phyloP scores from a whole-genome alignment of 2,797 vertebrate species.

The Spheniscus humboldti region DNA sequence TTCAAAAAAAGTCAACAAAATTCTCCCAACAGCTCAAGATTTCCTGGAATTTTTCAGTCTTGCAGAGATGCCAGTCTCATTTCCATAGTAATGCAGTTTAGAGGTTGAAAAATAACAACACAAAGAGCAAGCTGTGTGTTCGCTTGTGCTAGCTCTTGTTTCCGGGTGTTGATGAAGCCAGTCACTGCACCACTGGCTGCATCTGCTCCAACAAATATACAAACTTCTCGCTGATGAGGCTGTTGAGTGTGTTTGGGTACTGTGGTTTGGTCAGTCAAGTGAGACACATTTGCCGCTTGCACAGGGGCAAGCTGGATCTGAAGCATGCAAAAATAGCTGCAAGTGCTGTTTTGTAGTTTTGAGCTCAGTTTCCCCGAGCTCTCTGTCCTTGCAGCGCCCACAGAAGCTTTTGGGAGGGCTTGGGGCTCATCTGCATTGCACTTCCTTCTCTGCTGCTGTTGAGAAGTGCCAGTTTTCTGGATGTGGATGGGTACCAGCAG shows the following conservation, averaged over 20 bases:
- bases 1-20: neutral
- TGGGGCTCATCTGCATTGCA: neutral
- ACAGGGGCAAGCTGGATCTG: neutral
- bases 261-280: neutral
- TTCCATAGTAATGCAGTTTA: neutral
- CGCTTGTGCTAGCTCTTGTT: fast-evolving
- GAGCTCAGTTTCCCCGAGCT: neutral
- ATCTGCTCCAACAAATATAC: neutral
- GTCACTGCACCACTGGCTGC: neutral
- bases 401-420: neutral
- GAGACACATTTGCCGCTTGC: neutral
- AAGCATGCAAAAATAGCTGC: neutral
- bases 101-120: neutral
- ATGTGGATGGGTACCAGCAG: neutral
- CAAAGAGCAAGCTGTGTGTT: neutral
- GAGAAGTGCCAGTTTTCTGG: neutral
- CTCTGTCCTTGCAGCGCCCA: neutral
- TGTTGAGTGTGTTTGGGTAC: neutral
- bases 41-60: slow-evolving; percentile 21
- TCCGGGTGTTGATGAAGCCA: neutral
- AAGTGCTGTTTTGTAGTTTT: neutral
- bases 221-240: fast-evolving
- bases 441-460: neutral
- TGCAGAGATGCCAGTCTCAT: neutral
- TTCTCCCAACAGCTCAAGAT: neutral